Evolutionary conservation across 2,113 vertebrate species (phyloP).

Genomic region (Planiliza haematocheilus): DNA sequence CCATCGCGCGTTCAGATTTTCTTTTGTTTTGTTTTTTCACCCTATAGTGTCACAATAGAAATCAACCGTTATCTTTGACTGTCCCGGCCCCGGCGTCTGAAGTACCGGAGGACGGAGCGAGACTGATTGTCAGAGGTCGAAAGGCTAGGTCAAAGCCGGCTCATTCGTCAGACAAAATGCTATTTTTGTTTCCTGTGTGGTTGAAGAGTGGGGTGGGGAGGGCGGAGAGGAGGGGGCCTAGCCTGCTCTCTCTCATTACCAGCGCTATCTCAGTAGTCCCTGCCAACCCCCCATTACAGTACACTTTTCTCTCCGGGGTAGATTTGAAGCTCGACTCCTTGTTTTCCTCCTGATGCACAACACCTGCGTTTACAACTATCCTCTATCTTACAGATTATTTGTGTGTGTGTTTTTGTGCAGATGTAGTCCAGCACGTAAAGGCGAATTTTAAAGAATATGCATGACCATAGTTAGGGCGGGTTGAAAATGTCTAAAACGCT

Average conservation of each 20-base stretch:
- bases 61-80: constrained; percentile 85
- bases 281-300: constrained; percentile 86
- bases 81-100: constrained; percentile 77
- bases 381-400: constrained; percentile 26
- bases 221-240: constrained; percentile 58
- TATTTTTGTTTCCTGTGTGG: constrained; percentile 95
- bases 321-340: constrained; percentile 79
- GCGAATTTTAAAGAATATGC: not conserved
- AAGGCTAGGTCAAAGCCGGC: constrained; percentile 92
- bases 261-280: constrained; percentile 83
- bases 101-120: constrained; percentile 89
- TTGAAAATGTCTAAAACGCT: no score
- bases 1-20: constrained; percentile 68
- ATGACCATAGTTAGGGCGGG: not conserved
- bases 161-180: constrained; percentile 94
- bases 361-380: constrained; percentile 51
- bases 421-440: not conserved
- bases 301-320: constrained; percentile 84
- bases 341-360: constrained; percentile 57
- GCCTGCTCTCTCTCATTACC: constrained; percentile 79
- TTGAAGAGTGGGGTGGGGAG: constrained; percentile 83
- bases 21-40: constrained; percentile 62
- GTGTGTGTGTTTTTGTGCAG: constrained; percentile 21
- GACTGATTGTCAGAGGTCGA: constrained; percentile 98
- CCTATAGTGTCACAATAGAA: constrained; percentile 82